A percentile compares a stretch with the other conserved stretches of the same genome.
phyloP scores from a whole-genome alignment of 2,888 invertebrate species.

The Micropterix aruncella region DNA sequence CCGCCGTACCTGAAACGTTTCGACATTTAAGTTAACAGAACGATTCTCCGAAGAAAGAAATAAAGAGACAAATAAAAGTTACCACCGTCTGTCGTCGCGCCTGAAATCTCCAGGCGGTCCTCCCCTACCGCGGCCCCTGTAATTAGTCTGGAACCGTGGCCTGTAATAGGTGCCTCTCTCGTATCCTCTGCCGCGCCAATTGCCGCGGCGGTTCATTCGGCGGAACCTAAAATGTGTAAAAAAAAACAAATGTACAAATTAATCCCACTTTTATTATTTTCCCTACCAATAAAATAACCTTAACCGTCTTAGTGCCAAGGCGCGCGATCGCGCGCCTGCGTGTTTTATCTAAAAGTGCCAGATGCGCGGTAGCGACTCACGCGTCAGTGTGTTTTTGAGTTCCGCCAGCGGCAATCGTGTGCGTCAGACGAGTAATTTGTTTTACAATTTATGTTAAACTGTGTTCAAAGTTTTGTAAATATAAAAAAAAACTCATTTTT shows the following conservation, averaged over 20 bases:
- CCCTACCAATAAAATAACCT: background rate
- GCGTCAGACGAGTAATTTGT: too few species aligned
- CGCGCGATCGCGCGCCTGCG: too few species aligned
- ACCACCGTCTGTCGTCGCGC: slow-evolving; percentile 11
- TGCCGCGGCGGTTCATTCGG: slow-evolving; percentile 25
- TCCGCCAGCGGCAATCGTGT: too few species aligned
- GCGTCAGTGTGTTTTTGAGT: too few species aligned
- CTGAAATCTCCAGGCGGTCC: slow-evolving; percentile 28
- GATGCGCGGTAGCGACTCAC: too few species aligned
- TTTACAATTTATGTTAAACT: too few species aligned
- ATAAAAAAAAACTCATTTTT: too few species aligned
- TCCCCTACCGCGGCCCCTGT: slow-evolving; percentile 41
- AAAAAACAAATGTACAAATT: background rate
- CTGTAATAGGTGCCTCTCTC: slow-evolving; percentile 70
- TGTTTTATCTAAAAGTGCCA: too few species aligned
- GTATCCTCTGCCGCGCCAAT: slow-evolving; percentile 33
- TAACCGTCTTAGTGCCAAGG: too few species aligned
- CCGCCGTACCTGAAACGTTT: slow-evolving; percentile 17
- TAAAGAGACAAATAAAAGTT: too few species aligned
- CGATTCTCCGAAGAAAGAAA: background rate
- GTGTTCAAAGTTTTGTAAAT: too few species aligned
- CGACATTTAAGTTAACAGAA: background rate
- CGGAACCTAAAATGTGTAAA: slow-evolving; percentile 19
- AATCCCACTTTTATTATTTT: background rate
- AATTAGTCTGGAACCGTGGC: slow-evolving; percentile 58